Evolutionary conservation across 2,113 vertebrate species (phyloP), one percentile per base, ranked within the genome.

Genomic region (Puntigrus tetrazona): DNA sequence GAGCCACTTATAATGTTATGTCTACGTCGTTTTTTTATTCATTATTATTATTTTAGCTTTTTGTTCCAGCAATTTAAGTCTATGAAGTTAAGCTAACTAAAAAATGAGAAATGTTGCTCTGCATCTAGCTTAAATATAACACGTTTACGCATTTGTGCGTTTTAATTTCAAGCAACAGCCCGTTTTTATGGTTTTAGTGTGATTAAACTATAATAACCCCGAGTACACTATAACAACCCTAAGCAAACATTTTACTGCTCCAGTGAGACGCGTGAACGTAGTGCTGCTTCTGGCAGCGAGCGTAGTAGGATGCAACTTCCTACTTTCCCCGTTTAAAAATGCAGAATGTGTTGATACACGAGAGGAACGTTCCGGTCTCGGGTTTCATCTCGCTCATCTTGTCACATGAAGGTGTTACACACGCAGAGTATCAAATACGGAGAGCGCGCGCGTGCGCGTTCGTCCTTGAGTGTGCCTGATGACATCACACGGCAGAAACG

Each of bases 311-410:
- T 65, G 47, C 27, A 9, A 73, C 27, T 63, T 82, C 78, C 83
- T 36, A 34, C 25, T 43, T 16, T 52, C 43, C 52, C 79, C 10
- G 50, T 41, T 85, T 87, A 87, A 88, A 85, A 76, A 88, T 87
- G 83, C 72, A 87, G 65, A 55, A n/a, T 38, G 57, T 69, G 34
- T 82, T 55, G 85, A 86, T 55, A 86, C 50, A 57, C 75, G 74
- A 86, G 65, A 81, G 3, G 59, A 29, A 25, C 38, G 20, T 36
- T 31, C 65, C 45, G 27, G 31, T 50, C 41, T 83, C 45, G 16
- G 41, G 36, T 82, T 59, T 73, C 82, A 75, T 29, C n/a, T 38
- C n/a, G 3, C 20, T 47, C 47, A 57, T 57, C 70, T 81, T n/a
- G 47, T 78, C 25, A 78, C 55, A 27, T n/a, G 31, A 34, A 76